Conservation (phyloP, 2,888 invertebrate genomes). For the Clanis bilineata region DNA sequence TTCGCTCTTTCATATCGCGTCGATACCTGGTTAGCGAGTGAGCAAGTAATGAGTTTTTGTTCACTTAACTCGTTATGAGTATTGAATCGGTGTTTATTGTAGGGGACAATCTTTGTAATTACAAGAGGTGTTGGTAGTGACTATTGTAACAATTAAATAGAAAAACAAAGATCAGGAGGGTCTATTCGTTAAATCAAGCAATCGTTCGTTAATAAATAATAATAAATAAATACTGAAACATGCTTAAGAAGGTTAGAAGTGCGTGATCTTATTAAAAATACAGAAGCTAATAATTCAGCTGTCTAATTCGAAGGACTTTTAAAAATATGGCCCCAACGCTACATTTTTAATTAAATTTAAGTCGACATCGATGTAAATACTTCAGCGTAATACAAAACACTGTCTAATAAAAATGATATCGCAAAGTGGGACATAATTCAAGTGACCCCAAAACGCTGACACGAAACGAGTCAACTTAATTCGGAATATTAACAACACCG, state of each 20-base stretch:
- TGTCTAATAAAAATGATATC: background rate
- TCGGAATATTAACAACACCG: background rate
- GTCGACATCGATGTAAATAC: background rate
- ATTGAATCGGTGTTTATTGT: background rate
- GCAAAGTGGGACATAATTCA: background rate
- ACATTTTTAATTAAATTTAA: too few relatives aligned
- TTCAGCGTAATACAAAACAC: background rate
- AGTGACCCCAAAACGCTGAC: background rate
- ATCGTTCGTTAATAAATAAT: too few relatives aligned
- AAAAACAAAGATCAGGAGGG: too few relatives aligned
- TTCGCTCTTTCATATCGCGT: slow-evolving; percentile 20
- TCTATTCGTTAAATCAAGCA: too few relatives aligned
- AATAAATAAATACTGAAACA: too few relatives aligned
- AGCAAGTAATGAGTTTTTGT: slow-evolving; percentile 17
- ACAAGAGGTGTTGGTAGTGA: background rate
- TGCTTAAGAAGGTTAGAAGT: too few relatives aligned
- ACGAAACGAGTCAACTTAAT: slow-evolving; percentile 11
- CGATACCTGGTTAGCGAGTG: slow-evolving; percentile 9
- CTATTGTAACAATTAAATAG: too few relatives aligned
- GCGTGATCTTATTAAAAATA: too few relatives aligned
- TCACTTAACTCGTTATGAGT: background rate
- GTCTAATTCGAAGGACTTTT: too few relatives aligned
- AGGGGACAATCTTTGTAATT: background rate
- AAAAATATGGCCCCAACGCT: too few relatives aligned
- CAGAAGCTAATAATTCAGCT: too few relatives aligned